A percentile compares a stretch with the other conserved stretches of the same genome.
Conservation (phyloP, 2,797 vertebrate species). For the Sebastes trivittatus region DNA sequence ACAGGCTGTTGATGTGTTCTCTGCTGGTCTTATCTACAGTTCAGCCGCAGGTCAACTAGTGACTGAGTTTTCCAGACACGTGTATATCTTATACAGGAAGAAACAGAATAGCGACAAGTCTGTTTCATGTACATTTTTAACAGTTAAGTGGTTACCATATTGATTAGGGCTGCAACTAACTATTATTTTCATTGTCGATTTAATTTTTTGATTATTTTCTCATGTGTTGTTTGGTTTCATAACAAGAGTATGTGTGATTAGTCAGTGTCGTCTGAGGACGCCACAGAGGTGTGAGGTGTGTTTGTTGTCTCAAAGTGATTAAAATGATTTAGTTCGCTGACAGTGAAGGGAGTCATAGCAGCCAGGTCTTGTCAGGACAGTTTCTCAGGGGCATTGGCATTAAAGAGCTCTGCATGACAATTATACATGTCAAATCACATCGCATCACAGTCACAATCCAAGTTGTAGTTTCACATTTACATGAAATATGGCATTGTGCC, state of each 20-base stretch:
- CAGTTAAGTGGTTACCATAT: background rate
- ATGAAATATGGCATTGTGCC: slow-evolving; percentile 3
- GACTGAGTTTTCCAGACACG: background rate
- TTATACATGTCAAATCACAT: slow-evolving; percentile 36
- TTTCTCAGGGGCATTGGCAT: slow-evolving; percentile 29
- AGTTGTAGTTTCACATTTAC: slow-evolving; percentile 28
- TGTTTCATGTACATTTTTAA: background rate
- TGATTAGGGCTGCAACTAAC: background rate
- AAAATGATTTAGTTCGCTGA: slow-evolving; percentile 44
- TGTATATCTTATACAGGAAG: background rate
- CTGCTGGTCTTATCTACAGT: slow-evolving; percentile 10
- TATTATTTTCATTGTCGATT: too few relatives aligned
- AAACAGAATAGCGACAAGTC: background rate
- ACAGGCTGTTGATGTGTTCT: slow-evolving; percentile 1
- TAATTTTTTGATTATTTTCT: background rate
- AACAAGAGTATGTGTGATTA: background rate
- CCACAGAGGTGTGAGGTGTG: slow-evolving; percentile 1
- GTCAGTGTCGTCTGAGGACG: background rate
- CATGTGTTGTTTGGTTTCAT: background rate
- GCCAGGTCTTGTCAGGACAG: slow-evolving; percentile 29
- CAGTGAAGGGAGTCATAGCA: slow-evolving; percentile 34
- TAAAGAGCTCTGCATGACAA: slow-evolving; percentile 38
- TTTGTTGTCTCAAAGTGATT: slow-evolving; percentile 39
- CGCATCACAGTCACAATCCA: slow-evolving; percentile 14
- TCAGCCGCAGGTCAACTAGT: slow-evolving; percentile 1